Base-by-base conservation (phyloP, 2,888 invertebrate species). In the Tineola bisselliella region DNA sequence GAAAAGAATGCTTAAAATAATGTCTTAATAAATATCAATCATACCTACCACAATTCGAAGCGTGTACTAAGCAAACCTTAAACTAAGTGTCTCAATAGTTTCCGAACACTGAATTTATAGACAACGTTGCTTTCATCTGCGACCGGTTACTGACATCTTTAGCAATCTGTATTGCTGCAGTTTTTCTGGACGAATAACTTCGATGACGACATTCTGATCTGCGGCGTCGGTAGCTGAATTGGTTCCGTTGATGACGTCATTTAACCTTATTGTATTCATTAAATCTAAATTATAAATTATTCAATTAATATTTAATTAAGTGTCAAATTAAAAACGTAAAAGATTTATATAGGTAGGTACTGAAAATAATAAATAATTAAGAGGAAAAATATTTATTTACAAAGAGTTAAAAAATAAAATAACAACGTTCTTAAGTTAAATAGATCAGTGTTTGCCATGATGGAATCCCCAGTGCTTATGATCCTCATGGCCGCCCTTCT, bases 381-480 rank as follows among this genome's bases (percentile, higher is more conserved):
- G 48, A 60, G 19, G 25, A 60, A 59, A 18, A 43, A 1, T n/a
- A 61, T 83, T 81, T 86, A 84, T 84, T 81, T 84, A 84, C 79
- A 84, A 69, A 64, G 67, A 73, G 67, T 67, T 79, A 71, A 68
- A 73, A 69, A 68, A 69, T 75, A 78, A 75, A 70, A 74, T 70
- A 75, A 77, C 70, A 72, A 65, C 70, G 74, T 71, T 67, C 70
- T 75, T 78, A 68, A 61, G 65, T 65, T 67, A 69, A 65, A 59
- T 63, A 62, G 68, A 67, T 86, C 75, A 81, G 87, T 87, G 82
- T 79, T 90, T 87, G 72, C 86, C 87, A 66, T 87, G 86, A 69
- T 89, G 89, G 82, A 90, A 91, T 65, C 93, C 92, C 86, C 92
- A 91, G 70, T 93, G 91, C 75, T 93, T 92, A 65, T 91, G 92